phyloP scores from a whole-genome alignment of 2,113 vertebrate species.

The Hemicordylus capensis region DNA sequence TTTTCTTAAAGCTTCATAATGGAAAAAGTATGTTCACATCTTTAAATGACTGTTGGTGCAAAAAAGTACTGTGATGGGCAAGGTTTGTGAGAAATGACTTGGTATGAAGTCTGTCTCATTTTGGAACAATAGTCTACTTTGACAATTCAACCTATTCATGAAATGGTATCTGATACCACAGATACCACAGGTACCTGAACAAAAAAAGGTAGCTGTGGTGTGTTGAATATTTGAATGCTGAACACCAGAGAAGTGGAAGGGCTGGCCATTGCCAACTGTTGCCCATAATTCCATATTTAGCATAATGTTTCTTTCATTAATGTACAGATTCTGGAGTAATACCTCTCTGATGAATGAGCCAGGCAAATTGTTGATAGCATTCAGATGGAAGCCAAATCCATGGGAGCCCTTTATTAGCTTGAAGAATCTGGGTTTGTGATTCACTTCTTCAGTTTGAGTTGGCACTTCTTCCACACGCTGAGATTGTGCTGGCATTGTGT shows the following conservation, averaged over 20 bases:
- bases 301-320: not conserved
- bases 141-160: not conserved
- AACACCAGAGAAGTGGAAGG: not conserved
- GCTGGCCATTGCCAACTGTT: too few species aligned
- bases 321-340: constrained; percentile 24
- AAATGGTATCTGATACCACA: not conserved
- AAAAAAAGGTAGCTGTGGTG: not conserved
- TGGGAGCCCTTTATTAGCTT: constrained; percentile 79
- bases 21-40: not conserved
- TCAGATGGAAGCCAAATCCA: constrained; percentile 92
- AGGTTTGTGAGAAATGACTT: not conserved
- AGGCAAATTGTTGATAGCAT: constrained; percentile 78
- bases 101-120: not conserved
- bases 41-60: not conserved
- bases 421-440: constrained; percentile 87
- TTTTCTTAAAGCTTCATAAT: not conserved
- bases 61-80: not conserved
- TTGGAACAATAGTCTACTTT: not conserved
- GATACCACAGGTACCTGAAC: not conserved
- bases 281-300: not conserved
- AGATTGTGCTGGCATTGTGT: constrained; percentile 67
- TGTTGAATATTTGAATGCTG: not conserved
- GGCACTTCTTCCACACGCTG: constrained; percentile 37
- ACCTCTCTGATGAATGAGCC: constrained; percentile 89
- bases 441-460: constrained; percentile 37